phyloP scores from a whole-genome alignment of 2,113 vertebrate genomes.

The Chionis minor region DNA sequence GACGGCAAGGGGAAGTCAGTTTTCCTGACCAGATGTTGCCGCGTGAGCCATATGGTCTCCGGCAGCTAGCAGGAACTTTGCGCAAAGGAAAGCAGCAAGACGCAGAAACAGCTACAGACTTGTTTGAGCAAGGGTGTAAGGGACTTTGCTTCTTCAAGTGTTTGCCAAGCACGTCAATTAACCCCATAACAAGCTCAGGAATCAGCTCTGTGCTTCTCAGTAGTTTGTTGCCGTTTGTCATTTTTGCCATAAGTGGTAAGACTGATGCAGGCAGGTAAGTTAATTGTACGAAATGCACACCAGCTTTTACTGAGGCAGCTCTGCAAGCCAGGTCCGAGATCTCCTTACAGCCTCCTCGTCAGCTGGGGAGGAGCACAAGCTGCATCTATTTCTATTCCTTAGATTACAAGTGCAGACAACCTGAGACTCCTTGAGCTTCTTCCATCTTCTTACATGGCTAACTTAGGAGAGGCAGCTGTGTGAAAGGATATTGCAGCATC shows the following conservation, averaged over 20 bases:
- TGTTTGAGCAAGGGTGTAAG: background rate
- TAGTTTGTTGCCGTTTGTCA: background rate
- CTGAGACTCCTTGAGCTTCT: background rate
- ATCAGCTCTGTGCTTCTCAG: background rate
- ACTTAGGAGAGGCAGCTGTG: background rate
- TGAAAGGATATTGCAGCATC: background rate
- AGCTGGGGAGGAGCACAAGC: background rate
- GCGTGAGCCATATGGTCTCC: background rate
- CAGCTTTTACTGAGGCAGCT: background rate
- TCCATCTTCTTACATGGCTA: conserved; percentile 7
- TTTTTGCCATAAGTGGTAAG: background rate
- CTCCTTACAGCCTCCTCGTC: background rate
- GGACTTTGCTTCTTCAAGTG: background rate
- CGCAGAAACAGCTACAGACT: background rate
- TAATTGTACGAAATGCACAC: background rate
- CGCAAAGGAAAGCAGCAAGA: background rate
- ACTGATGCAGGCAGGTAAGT: background rate
- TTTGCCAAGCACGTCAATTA: background rate
- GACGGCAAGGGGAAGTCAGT: background rate
- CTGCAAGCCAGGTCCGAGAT: background rate
- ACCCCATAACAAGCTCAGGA: background rate
- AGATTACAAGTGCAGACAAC: conserved; percentile 26
- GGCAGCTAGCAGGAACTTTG: background rate
- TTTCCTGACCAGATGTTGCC: conserved; percentile 22
- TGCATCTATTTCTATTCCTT: conserved; percentile 2